phyloP scores from a whole-genome alignment of 2,888 invertebrate genomes.

The Serripes groenlandicus region DNA sequence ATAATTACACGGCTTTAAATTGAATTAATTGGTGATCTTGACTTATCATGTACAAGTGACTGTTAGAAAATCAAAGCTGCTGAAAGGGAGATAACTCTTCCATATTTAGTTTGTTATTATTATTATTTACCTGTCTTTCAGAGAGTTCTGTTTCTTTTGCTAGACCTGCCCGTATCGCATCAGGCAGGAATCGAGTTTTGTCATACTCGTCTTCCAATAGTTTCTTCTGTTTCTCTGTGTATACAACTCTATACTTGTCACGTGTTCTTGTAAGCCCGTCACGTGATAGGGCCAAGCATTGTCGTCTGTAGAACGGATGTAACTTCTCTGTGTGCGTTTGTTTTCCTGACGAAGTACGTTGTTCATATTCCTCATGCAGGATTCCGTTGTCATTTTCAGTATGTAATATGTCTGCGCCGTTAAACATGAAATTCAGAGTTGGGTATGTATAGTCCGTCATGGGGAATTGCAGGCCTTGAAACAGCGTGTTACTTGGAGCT shows the following conservation, averaged over 20 bases:
- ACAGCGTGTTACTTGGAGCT: not conserved
- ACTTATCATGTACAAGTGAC: too few relatives aligned
- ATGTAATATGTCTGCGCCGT: not conserved
- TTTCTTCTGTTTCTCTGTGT: constrained; percentile 48
- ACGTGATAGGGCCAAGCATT: constrained; percentile 19
- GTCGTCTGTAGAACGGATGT: constrained; percentile 49
- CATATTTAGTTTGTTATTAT: too few relatives aligned
- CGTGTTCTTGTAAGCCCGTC: constrained; percentile 48
- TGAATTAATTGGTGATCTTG: too few relatives aligned
- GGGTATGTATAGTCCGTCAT: not conserved
- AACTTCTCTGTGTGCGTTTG: not conserved
- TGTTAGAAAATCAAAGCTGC: too few relatives aligned
- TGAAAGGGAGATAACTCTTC: too few relatives aligned
- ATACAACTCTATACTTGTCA: constrained; percentile 53
- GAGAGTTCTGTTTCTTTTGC: constrained; percentile 40
- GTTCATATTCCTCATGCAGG: not conserved
- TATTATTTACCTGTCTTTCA: constrained; percentile 50
- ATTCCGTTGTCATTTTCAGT: not conserved
- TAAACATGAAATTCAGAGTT: not conserved
- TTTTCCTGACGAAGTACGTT: not conserved
- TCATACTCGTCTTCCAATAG: constrained; percentile 38
- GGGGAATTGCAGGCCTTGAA: not conserved
- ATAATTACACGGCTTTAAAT: too few relatives aligned
- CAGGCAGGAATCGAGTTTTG: constrained; percentile 37
- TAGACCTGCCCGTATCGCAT: constrained; percentile 17